Conservation (phyloP, 2,113 vertebrate genomes). For the Oreocharis arfaki region DNA sequence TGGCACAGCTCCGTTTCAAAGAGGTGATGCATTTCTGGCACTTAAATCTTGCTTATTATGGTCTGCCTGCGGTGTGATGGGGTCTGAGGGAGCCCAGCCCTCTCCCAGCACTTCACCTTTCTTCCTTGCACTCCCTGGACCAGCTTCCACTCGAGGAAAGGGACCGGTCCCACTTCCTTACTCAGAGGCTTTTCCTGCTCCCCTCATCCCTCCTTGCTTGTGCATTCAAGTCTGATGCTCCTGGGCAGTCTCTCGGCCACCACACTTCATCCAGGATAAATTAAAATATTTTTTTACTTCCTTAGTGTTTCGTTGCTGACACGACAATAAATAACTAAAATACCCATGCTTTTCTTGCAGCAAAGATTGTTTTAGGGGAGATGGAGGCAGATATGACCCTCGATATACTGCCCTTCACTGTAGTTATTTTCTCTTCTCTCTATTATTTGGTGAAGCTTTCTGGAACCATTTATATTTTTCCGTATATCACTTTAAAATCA, state of each 20-base stretch:
- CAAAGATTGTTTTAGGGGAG: conserved; percentile 36
- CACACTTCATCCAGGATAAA: background rate
- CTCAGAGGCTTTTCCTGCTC: background rate
- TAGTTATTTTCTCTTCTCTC: background rate
- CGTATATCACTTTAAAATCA: conserved; percentile 41
- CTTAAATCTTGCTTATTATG: background rate
- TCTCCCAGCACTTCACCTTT: background rate
- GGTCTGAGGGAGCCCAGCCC: background rate
- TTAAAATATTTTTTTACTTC: background rate
- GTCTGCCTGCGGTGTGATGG: background rate
- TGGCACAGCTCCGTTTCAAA: background rate
- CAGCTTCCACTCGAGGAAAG: background rate
- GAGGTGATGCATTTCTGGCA: background rate
- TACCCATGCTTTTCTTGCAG: background rate
- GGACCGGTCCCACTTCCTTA: background rate
- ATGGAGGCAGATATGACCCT: conserved; percentile 25
- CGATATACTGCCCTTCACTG: background rate
- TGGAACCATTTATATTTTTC: conserved; percentile 22
- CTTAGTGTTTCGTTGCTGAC: background rate
- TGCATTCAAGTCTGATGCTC: background rate
- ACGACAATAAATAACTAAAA: background rate
- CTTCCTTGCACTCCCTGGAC: background rate
- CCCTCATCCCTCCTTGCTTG: background rate
- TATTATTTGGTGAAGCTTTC: conserved; percentile 9
- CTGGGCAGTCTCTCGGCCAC: background rate